Conservation (phyloP, 2,113 vertebrate genomes). For the Hymenochirus boettgeri region DNA sequence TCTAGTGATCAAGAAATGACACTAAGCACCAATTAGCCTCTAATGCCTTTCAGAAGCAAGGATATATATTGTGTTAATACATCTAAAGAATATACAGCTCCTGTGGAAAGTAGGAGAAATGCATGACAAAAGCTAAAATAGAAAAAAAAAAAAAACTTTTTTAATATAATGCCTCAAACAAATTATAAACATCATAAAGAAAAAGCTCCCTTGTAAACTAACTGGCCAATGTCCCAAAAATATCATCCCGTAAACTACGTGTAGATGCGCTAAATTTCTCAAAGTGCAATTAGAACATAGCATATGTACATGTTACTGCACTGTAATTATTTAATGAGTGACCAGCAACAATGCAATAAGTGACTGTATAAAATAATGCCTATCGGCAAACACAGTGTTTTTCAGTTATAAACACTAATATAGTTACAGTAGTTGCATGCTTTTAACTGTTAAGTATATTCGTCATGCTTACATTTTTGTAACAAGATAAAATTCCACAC, state of each 20-base stretch:
- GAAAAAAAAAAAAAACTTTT: no score
- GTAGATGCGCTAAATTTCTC: background rate
- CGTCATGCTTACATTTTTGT: background rate
- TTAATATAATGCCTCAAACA: constrained; percentile 11
- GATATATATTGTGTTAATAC: no score
- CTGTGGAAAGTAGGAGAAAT: no score
- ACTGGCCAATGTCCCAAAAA: constrained; percentile 32
- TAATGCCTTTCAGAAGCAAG: no score
- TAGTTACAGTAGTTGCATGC: background rate
- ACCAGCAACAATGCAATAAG: constrained; percentile 12
- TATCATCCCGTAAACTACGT: background rate
- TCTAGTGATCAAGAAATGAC: no score
- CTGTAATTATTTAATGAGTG: constrained; percentile 23
- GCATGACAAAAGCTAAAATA: no score
- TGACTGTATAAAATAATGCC: constrained; percentile 3
- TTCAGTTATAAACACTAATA: constrained; percentile 1
- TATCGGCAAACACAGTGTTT: constrained; percentile 29
- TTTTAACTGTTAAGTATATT: background rate
- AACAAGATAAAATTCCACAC: background rate
- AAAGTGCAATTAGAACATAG: constrained; percentile 30
- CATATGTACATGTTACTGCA: constrained; percentile 8
- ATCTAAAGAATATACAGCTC: no score
- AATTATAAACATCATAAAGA: background rate
- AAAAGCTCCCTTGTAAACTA: constrained; percentile 6
- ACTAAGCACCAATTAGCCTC: no score